Evolutionary conservation across 1,140 invertebrate species (phyloP).

Genomic region (Cylas formicarius): DNA sequence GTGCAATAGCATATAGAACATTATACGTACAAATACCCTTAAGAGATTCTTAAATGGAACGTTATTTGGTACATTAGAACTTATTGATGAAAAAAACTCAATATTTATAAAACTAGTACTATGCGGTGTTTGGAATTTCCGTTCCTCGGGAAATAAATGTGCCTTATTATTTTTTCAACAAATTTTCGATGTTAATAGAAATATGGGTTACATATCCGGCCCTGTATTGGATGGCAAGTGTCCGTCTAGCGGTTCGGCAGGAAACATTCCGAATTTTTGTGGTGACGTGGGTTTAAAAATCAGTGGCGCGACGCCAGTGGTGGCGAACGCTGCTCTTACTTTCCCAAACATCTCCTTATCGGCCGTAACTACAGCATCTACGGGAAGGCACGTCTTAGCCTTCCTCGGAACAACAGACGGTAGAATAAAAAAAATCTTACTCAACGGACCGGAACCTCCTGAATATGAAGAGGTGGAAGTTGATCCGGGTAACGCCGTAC

Average conservation of each 20-base stretch:
- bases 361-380: constrained; percentile 73
- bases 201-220: constrained; percentile 90
- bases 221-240: constrained; percentile 85
- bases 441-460: constrained; percentile 56
- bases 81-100: too few species aligned
- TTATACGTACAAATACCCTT: too few species aligned
- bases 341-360: constrained; percentile 77
- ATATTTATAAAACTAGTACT: too few species aligned
- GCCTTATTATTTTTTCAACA: too few species aligned
- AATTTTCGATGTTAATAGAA: too few species aligned
- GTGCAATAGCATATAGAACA: too few species aligned
- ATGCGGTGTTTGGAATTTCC: too few species aligned
- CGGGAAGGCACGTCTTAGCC: constrained; percentile 82
- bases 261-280: constrained; percentile 88
- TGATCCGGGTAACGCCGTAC: constrained; percentile 62
- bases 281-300: constrained; percentile 89
- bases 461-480: constrained; percentile 73
- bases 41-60: too few species aligned
- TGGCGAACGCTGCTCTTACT: constrained; percentile 60
- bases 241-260: constrained; percentile 73
- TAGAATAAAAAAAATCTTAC: constrained; percentile 69
- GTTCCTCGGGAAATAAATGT: too few species aligned
- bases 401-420: constrained; percentile 82
- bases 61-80: too few species aligned
- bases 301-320: constrained; percentile 77